Base-by-base conservation (phyloP, 2,113 vertebrate genomes). In the Meriones unguiculatus region DNA sequence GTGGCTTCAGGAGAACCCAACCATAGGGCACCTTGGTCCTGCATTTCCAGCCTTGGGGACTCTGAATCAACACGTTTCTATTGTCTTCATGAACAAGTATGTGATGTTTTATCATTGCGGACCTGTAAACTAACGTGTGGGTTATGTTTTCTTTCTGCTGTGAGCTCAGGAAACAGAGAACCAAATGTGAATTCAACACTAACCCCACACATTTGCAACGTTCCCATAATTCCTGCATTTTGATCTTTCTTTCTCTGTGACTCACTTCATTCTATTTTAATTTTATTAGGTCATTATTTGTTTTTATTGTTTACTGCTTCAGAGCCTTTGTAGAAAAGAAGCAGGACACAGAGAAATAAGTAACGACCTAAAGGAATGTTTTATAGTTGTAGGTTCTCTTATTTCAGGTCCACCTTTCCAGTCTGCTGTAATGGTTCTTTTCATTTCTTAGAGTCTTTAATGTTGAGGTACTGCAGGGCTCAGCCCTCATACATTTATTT, bases 261-360 rank as follows among this genome's bases (percentile, higher is more conserved):
- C 84, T 87, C 57, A 62, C 35, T 90, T 92, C 84, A 81, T 92
- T 90, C 30, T 65, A 65, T 82, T 92, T 96, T 9, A 35, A 6
- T 94, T 97, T 95, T 93, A 82, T 84, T 93, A 87, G 73, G 46
- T 96, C 89, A 57, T 76, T 93, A 94, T 62, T 90, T 90, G 35
- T 46, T 95, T 90, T 81, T 59, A 75, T 94, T 94, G 35, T 70
- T 96, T 75, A 77, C 18, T 13, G n/a, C 67, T 62, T 97, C 54
- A 82, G 81, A 94, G 62, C 50, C 28, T 91, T 94, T 93, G 87
- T 54, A 81, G 59, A n/a, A 94, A 85, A 88, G 52, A 86, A 88
- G 11, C 25, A 90, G 76, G 2, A 11, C 69, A 86, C 67, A 64
- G 82, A 95, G 20, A 82, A 96, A 89, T 80, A 95, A 95, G 87